phyloP scores from a whole-genome alignment of 2,888 invertebrate species.

The Bombylius major region DNA sequence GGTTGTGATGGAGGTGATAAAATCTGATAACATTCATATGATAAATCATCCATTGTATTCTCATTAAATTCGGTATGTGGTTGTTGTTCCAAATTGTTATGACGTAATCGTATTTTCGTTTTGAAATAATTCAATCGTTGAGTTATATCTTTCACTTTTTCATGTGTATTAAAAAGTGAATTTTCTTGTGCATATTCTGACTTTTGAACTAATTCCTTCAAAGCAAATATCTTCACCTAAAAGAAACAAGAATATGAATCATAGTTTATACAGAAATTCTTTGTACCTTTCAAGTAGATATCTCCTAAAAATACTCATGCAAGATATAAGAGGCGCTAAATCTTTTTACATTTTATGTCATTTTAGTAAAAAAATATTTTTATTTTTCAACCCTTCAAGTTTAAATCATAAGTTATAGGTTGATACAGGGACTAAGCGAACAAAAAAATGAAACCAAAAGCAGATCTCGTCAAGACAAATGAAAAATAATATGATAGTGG shows the following conservation, averaged over 20 bases:
- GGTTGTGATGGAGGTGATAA: background rate
- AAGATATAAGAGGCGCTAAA: background rate
- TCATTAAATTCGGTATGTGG: background rate
- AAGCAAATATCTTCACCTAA: slow-evolving; percentile 28
- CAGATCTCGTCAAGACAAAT: no score
- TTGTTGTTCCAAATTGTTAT: slow-evolving; percentile 11
- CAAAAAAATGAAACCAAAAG: no score
- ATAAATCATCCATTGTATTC: slow-evolving; percentile 4
- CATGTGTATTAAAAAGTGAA: slow-evolving; percentile 25
- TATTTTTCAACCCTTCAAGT: background rate
- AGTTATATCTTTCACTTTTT: slow-evolving; percentile 29
- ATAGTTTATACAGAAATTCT: background rate
- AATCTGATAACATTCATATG: background rate
- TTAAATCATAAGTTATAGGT: background rate
- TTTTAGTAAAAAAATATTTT: background rate
- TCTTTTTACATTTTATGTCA: background rate
- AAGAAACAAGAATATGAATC: background rate
- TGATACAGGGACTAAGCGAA: no score
- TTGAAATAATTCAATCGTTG: slow-evolving; percentile 25
- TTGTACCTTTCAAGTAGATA: no score
- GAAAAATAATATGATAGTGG: no score
- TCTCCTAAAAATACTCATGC: no score
- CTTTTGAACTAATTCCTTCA: slow-evolving; percentile 27
- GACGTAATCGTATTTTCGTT: slow-evolving; percentile 24
- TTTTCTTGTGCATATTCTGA: slow-evolving; percentile 26